phyloP scores from a whole-genome alignment of 2,113 vertebrate species.

The Larimichthys crocea region DNA sequence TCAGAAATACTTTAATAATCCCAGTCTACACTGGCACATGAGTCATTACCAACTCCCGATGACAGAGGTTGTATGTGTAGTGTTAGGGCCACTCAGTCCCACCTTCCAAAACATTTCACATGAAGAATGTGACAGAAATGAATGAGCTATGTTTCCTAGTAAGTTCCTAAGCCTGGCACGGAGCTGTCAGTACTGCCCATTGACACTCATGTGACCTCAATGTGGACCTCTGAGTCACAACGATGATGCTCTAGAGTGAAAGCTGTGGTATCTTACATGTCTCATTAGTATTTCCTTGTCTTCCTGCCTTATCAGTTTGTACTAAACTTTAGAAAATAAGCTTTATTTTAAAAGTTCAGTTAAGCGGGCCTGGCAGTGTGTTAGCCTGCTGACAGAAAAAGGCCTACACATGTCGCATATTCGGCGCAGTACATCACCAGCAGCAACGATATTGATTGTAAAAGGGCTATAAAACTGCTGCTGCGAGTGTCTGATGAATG shows the following conservation, averaged over 20 bases:
- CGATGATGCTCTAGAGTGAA: background rate
- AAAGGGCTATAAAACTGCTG: slow-evolving; percentile 56
- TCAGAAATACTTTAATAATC: too few relatives aligned
- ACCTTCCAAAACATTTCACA: background rate
- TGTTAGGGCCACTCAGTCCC: slow-evolving; percentile 7
- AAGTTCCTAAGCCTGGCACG: background rate
- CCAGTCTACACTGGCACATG: background rate
- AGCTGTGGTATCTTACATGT: slow-evolving; percentile 1
- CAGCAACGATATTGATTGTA: slow-evolving; percentile 60
- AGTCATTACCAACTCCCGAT: background rate
- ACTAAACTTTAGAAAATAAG: background rate
- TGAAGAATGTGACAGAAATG: slow-evolving; percentile 20
- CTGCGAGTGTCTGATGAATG: slow-evolving; percentile 72
- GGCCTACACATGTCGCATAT: slow-evolving; percentile 30
- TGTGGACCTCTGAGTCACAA: background rate
- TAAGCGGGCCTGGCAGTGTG: background rate
- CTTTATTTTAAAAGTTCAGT: background rate
- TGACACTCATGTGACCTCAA: slow-evolving; percentile 16
- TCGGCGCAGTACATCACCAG: slow-evolving; percentile 48
- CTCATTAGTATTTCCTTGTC: background rate
- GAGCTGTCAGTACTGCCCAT: slow-evolving; percentile 2
- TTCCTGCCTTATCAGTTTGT: background rate
- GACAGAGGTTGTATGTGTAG: background rate
- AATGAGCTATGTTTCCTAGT: slow-evolving; percentile 15
- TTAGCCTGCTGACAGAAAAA: slow-evolving; percentile 16